Evolutionary conservation across 2,888 invertebrate species (phyloP).

Genomic region (Dasysyrphus albostriatus): DNA sequence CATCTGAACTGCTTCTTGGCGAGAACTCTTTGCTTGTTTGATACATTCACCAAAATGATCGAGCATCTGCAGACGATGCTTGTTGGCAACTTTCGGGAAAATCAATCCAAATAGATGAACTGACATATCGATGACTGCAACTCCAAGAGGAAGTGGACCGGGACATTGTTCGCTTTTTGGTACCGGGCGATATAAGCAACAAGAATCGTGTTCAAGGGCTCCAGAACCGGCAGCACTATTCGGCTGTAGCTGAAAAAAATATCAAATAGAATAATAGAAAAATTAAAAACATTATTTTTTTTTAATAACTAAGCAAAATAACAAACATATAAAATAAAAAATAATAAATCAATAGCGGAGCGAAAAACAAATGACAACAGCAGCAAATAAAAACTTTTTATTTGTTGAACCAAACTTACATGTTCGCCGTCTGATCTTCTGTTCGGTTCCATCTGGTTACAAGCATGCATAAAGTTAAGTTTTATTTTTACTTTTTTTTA

Average conservation of each 20-base stretch:
- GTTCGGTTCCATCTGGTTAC: slow-evolving; percentile 91
- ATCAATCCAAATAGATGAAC: slow-evolving; percentile 96
- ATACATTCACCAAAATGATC: slow-evolving; percentile 98
- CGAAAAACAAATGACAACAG: slow-evolving; percentile 36
- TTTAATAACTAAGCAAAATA: neutral
- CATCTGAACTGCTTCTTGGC: slow-evolving; percentile 97
- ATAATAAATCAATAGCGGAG: slow-evolving; percentile 43
- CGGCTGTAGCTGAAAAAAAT: slow-evolving; percentile 90
- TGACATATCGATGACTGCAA: slow-evolving; percentile 97
- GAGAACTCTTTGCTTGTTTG: slow-evolving; percentile 94
- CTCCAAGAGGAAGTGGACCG: slow-evolving; percentile 95
- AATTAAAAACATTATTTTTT: neutral
- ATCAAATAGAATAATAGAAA: slow-evolving; percentile 52
- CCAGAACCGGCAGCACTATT: slow-evolving; percentile 98
- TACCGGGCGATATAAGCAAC: slow-evolving; percentile 92
- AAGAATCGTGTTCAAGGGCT: slow-evolving; percentile 98
- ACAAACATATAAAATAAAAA: slow-evolving; percentile 10
- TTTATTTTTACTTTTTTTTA: slow-evolving; percentile 35
- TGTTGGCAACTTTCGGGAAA: slow-evolving; percentile 96
- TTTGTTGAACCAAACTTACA: slow-evolving; percentile 86
- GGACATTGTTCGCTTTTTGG: slow-evolving; percentile 85
- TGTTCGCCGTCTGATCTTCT: slow-evolving; percentile 92
- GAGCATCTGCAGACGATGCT: slow-evolving; percentile 98
- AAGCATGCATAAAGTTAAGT: slow-evolving; percentile 68
- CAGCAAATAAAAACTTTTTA: slow-evolving; percentile 40